Percentiles rank a stretch among this genome's conserved stretches.
phyloP scores from a whole-genome alignment of 2,888 invertebrate species.

The Gandaritis pyraliata region DNA sequence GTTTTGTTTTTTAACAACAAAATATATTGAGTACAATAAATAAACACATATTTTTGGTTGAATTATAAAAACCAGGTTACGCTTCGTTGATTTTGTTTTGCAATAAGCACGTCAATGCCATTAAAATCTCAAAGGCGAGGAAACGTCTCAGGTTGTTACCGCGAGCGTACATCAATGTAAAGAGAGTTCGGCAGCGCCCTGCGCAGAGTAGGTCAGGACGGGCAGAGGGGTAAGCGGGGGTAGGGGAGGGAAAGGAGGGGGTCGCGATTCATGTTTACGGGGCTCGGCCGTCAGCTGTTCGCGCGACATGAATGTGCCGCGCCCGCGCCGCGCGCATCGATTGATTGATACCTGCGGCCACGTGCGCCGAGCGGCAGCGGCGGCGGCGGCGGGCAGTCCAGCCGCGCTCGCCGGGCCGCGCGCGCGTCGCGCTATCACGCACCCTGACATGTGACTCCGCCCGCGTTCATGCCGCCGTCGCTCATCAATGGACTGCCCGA shows the following conservation, averaged over 20 bases:
- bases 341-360: slow-evolving; percentile 77
- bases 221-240: slow-evolving; percentile 44
- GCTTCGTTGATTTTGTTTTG: not conserved
- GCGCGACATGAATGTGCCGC: slow-evolving; percentile 78
- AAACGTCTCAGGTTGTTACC: slow-evolving; percentile 27
- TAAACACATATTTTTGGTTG: not conserved
- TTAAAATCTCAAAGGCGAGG: slow-evolving; percentile 8
- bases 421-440: slow-evolving; percentile 56
- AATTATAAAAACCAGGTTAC: not conserved
- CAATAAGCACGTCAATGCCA: slow-evolving; percentile 1
- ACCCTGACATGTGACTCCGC: slow-evolving; percentile 54
- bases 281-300: slow-evolving; percentile 81
- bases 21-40: no score
- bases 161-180: slow-evolving; percentile 29
- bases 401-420: slow-evolving; percentile 69
- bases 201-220: slow-evolving; percentile 59
- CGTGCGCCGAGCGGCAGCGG: slow-evolving; percentile 46
- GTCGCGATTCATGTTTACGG: slow-evolving; percentile 81
- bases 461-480: slow-evolving; percentile 54
- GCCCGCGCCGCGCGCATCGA: slow-evolving; percentile 76
- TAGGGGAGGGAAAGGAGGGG: slow-evolving; percentile 43
- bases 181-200: slow-evolving; percentile 32
- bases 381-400: slow-evolving; percentile 55
- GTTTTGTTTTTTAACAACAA: no score
- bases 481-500: slow-evolving; percentile 74